phyloP scores from a whole-genome alignment of 2,888 invertebrate genomes.

The Pyrrhia umbra region DNA sequence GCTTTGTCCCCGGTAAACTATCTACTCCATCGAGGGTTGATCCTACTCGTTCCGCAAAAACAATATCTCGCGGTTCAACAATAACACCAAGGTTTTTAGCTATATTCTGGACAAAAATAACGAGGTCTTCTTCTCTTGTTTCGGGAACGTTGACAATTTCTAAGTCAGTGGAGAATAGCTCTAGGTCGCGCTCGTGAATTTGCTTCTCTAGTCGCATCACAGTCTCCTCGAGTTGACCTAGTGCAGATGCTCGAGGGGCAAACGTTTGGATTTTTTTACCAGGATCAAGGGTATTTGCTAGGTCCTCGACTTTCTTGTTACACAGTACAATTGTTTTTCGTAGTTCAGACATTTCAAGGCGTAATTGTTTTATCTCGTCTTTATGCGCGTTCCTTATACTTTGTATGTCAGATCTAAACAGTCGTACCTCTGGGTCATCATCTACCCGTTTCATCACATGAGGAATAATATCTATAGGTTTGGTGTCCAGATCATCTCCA shows the following conservation, averaged over 20 bases:
- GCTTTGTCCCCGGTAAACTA: no score
- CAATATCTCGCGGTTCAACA: neutral
- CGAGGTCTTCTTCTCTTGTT: neutral
- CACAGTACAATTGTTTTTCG: neutral
- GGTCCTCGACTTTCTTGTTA: neutral
- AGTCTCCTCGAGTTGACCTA: neutral
- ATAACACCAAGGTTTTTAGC: neutral
- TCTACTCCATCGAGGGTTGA: neutral
- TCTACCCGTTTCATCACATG: neutral
- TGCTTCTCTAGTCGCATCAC: neutral
- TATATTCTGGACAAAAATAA: neutral
- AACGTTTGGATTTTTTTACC: neutral
- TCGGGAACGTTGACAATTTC: conserved; percentile 3
- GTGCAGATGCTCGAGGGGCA: neutral
- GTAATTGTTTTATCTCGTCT: neutral
- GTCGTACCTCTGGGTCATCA: neutral
- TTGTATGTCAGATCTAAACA: neutral
- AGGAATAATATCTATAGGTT: neutral
- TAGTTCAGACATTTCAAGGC: neutral
- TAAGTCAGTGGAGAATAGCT: neutral
- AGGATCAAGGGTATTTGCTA: neutral
- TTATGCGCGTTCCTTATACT: neutral
- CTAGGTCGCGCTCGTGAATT: neutral
- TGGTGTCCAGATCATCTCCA: neutral
- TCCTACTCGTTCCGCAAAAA: neutral